Evolutionary conservation across 2,888 invertebrate species (phyloP).

Genomic region (Lordiphosa fenestrarum): DNA sequence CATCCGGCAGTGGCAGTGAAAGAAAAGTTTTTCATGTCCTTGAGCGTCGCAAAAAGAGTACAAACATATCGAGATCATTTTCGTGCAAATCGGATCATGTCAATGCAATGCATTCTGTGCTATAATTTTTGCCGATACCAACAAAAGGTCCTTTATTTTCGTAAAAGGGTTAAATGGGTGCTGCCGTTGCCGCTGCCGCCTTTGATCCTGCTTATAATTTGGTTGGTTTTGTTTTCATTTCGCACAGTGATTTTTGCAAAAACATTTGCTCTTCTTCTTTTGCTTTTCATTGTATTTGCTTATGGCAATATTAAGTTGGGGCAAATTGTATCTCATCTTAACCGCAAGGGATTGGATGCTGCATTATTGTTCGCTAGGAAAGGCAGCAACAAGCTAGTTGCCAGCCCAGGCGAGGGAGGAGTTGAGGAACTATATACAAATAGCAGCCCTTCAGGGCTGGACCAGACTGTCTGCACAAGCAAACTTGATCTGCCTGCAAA

Average conservation of each 20-base stretch:
- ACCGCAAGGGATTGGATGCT: slow-evolving; percentile 45
- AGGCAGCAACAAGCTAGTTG: neutral
- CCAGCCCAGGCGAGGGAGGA: no score
- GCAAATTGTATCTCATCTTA: slow-evolving; percentile 51
- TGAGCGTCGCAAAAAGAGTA: slow-evolving; percentile 5
- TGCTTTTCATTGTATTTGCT: slow-evolving; percentile 38
- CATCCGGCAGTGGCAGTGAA: slow-evolving; percentile 19
- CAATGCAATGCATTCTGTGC: slow-evolving; percentile 45
- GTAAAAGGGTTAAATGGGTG: slow-evolving; percentile 59
- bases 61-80: slow-evolving; percentile 22
- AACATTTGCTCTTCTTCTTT: slow-evolving; percentile 20
- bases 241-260: slow-evolving; percentile 34
- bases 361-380: slow-evolving; percentile 9
- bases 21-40: slow-evolving; percentile 16
- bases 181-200: slow-evolving; percentile 24
- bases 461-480: no score
- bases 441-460: no score
- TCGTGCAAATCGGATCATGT: slow-evolving; percentile 64
- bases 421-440: no score
- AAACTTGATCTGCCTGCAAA: no score
- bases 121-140: slow-evolving; percentile 33
- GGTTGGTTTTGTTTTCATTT: slow-evolving; percentile 22
- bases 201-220: slow-evolving; percentile 30
- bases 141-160: slow-evolving; percentile 47
- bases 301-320: slow-evolving; percentile 27